These are phyloP conservation scores for Bugula neritina DNA, from an alignment of 2,888 invertebrate species.

Conservation along the genomic window DNA sequence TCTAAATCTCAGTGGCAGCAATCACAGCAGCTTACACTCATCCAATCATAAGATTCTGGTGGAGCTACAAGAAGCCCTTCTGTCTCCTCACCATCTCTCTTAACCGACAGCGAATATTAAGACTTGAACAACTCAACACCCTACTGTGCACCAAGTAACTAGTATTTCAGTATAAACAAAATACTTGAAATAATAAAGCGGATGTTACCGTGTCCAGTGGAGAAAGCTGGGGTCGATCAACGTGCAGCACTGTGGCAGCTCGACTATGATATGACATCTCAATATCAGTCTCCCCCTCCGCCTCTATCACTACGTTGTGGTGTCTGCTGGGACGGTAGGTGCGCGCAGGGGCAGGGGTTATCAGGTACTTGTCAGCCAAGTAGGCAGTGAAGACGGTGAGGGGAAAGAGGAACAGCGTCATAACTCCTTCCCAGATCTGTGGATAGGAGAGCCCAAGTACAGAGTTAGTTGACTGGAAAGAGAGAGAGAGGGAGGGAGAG, in stretches of 20 bases:
- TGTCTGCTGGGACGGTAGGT: conserved; percentile 82
- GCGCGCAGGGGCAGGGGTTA: conserved; percentile 58
- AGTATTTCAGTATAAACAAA: no score
- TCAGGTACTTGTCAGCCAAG: conserved; percentile 76
- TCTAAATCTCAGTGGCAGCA: no score
- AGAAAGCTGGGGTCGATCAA: neutral
- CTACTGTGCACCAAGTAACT: no score
- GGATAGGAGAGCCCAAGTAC: no score
- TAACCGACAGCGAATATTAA: no score
- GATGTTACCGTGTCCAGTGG: neutral
- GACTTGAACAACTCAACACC: no score
- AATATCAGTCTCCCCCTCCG: conserved; percentile 51
- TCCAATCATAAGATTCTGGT: no score
- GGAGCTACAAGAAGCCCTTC: no score
- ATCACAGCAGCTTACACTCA: no score
- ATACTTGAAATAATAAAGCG: no score
- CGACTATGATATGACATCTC: conserved; percentile 54
- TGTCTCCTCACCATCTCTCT: no score
- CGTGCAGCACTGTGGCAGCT: conserved; percentile 36
- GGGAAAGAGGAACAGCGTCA: conserved; percentile 95
- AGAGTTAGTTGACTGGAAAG: neutral
- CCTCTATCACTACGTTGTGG: conserved; percentile 73
- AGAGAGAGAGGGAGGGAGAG: neutral
- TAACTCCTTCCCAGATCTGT: conserved; percentile 83
- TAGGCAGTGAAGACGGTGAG: conserved; percentile 92